These are phyloP conservation scores for Limnephilus auricula DNA, from an alignment of 2,888 invertebrate genomes.

Conservation along the genomic window DNA sequence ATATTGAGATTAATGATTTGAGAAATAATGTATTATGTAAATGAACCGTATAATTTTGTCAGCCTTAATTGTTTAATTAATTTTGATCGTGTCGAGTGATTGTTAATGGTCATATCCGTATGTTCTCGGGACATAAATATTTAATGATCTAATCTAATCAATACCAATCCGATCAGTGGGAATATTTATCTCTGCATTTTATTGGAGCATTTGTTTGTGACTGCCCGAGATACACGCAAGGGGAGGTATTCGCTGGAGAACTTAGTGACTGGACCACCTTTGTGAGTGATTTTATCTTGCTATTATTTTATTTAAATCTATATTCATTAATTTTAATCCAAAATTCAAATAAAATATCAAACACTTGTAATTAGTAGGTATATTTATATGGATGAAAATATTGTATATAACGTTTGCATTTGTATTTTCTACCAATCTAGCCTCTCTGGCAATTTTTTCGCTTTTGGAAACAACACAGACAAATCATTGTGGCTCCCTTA, in stretches of 20 bases:
- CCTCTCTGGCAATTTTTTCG: too few relatives aligned
- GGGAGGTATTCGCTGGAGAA: background rate
- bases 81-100: background rate
- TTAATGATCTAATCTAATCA: background rate
- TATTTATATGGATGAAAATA: background rate
- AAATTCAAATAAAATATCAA: too few relatives aligned
- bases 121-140: background rate
- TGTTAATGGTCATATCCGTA: background rate
- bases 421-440: too few relatives aligned
- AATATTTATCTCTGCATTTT: background rate
- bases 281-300: background rate
- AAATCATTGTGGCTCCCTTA: too few relatives aligned
- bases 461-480: too few relatives aligned
- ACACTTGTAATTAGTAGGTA: too few relatives aligned
- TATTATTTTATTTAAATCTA: background rate
- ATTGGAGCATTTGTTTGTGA: background rate
- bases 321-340: background rate
- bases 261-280: background rate
- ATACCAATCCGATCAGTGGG: background rate
- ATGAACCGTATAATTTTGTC: background rate
- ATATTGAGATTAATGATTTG: background rate
- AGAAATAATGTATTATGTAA: background rate
- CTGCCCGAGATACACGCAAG: background rate
- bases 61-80: background rate
- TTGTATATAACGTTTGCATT: background rate